Conservation (phyloP, 1,140 invertebrate genomes). For the Drosophila ironensis region DNA sequence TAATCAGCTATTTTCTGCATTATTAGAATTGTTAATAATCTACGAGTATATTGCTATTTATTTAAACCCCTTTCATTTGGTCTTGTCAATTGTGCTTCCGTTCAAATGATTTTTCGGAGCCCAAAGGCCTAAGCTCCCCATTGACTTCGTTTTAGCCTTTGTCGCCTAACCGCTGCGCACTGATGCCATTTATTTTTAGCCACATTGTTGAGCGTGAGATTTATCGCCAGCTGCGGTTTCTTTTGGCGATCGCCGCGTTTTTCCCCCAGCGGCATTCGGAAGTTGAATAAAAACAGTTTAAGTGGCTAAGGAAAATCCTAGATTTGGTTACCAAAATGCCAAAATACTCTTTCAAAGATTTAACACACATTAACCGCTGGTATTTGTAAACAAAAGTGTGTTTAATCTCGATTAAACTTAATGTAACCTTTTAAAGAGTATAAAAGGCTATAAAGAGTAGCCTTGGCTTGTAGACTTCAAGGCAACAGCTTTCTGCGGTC, state of each 20-base stretch:
- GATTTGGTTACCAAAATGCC: not conserved
- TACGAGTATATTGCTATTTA: not conserved
- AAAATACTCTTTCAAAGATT: not conserved
- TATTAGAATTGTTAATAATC: too few relatives aligned
- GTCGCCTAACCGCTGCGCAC: conserved; percentile 7
- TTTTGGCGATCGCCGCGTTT: conserved; percentile 32
- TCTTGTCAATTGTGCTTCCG: not conserved
- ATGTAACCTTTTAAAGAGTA: not conserved
- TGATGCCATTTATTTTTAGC: conserved; percentile 22
- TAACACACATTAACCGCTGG: not conserved
- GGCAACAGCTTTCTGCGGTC: conserved; percentile 5
- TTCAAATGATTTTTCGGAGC: conserved; percentile 16
- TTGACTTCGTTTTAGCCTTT: conserved; percentile 18
- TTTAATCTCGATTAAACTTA: not conserved
- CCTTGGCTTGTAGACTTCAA: conserved; percentile 24
- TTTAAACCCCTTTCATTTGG: not conserved
- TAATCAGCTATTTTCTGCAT: too few relatives aligned
- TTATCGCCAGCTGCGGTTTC: conserved; percentile 46
- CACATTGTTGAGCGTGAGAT: conserved; percentile 55
- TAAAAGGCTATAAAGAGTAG: conserved; percentile 7
- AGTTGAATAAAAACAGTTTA: conserved; percentile 46
- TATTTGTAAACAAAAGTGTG: not conserved
- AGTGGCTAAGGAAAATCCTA: conserved; percentile 4
- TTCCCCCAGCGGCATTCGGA: conserved; percentile 41
- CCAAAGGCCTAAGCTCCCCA: conserved; percentile 17